These are phyloP conservation scores for Chrysogorgia sp. DNA, from an alignment of 92 coral and sea anemone species.

Conservation along the genomic window DNA sequence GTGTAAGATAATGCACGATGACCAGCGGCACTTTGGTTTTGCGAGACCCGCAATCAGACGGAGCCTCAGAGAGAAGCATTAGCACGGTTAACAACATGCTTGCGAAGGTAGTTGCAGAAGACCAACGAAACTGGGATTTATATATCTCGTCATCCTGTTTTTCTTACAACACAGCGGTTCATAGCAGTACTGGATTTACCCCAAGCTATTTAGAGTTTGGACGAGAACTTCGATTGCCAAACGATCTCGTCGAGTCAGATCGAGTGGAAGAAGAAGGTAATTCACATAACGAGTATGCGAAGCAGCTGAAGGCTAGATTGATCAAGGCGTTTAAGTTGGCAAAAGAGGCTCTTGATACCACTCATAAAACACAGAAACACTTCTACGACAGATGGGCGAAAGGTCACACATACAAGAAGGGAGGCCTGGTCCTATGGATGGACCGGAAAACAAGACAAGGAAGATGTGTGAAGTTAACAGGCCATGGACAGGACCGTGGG, in stretches of 20 bases:
- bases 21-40: slow-evolving; percentile 48
- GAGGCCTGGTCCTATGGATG: slow-evolving; percentile 38
- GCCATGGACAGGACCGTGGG: slow-evolving; percentile 57
- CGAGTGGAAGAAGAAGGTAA: background rate
- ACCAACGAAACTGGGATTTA: slow-evolving; percentile 33
- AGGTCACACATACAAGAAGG: slow-evolving; percentile 32
- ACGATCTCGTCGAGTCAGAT: slow-evolving; percentile 24
- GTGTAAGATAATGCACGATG: slow-evolving; percentile 56
- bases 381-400: slow-evolving; percentile 34
- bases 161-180: slow-evolving; percentile 45
- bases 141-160: slow-evolving; percentile 37
- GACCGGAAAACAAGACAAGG: slow-evolving; percentile 49
- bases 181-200: slow-evolving; percentile 40
- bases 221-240: slow-evolving; percentile 46
- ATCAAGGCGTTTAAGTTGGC: slow-evolving; percentile 35
- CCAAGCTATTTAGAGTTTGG: slow-evolving; percentile 40
- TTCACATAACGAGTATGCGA: slow-evolving; percentile 29
- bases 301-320: slow-evolving; percentile 20
- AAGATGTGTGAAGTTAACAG: slow-evolving; percentile 53
- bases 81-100: slow-evolving; percentile 37
- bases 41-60: slow-evolving; percentile 44
- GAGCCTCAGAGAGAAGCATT: slow-evolving; percentile 44
- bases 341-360: slow-evolving; percentile 8
- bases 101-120: slow-evolving; percentile 48
- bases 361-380: slow-evolving; percentile 51